Evolutionary conservation across 2,797 vertebrate genomes (phyloP).

Genomic region (Amazona finschi): DNA sequence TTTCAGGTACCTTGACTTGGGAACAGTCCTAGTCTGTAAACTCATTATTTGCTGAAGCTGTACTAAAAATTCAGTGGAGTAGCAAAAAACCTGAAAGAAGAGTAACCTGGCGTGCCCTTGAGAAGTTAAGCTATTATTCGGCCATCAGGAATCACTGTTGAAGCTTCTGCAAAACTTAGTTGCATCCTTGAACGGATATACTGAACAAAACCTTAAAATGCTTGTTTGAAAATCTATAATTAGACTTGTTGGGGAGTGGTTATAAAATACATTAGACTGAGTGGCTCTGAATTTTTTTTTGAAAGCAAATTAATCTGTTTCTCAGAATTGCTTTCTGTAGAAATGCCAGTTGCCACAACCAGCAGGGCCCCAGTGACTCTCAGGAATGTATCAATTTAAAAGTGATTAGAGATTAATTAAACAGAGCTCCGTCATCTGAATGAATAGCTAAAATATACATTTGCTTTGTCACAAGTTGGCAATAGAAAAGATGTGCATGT

Average conservation of each 20-base stretch:
- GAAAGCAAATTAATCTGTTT: background rate
- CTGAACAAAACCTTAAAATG: background rate
- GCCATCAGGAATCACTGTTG: background rate
- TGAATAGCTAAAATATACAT: background rate
- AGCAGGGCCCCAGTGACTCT: background rate
- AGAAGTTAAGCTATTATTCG: background rate
- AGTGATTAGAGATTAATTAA: background rate
- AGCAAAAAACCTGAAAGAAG: background rate
- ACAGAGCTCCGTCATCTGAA: background rate
- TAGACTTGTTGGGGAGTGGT: background rate
- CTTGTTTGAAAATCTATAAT: background rate
- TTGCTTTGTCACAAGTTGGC: background rate
- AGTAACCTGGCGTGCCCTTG: background rate
- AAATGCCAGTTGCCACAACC: background rate
- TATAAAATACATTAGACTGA: background rate
- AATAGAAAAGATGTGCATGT: background rate
- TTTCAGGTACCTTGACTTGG: background rate
- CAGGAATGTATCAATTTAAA: background rate
- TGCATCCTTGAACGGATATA: background rate
- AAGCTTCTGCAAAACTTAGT: background rate
- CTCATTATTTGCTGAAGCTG: background rate
- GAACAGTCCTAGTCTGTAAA: background rate
- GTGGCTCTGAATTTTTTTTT: background rate
- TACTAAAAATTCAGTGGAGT: background rate
- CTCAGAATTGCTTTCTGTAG: conserved; percentile 8